Percentiles rank a stretch among this genome's conserved stretches.
Conservation (phyloP, 1,140 invertebrate genomes). For the Pararge aegeria region DNA sequence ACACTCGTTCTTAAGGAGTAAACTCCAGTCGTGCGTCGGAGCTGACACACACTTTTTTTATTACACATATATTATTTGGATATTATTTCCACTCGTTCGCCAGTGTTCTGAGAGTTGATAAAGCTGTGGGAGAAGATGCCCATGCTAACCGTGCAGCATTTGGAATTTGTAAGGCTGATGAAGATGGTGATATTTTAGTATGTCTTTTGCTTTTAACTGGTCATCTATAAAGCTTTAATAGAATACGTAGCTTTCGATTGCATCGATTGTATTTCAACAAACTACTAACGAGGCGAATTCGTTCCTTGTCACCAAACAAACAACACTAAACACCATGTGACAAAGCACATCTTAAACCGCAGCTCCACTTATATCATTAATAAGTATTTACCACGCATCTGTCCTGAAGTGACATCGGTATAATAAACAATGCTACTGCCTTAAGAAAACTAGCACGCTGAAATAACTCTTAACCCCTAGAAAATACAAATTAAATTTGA, state of each 20-base stretch:
- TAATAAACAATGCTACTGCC: conserved; percentile 24
- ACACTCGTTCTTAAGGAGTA: too few relatives aligned
- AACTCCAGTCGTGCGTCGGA: conserved; percentile 17
- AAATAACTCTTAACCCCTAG: not conserved
- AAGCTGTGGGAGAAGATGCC: too few relatives aligned
- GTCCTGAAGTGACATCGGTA: conserved; percentile 36
- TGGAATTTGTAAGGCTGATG: too few relatives aligned
- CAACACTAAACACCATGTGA: conserved; percentile 11
- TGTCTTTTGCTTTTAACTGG: too few relatives aligned
- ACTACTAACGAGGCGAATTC: conserved; percentile 8
- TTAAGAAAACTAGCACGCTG: not conserved
- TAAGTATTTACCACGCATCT: conserved; percentile 40
- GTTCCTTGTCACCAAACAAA: conserved; percentile 16
- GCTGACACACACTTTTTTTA: conserved; percentile 12
- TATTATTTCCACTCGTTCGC: too few relatives aligned
- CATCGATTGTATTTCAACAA: not conserved
- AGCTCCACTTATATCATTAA: conserved; percentile 29
- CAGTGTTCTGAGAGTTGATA: too few relatives aligned
- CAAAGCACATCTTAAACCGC: conserved; percentile 14
- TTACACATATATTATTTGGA: too few relatives aligned
- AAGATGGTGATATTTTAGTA: too few relatives aligned
- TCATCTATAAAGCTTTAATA: too few relatives aligned
- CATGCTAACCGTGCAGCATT: too few relatives aligned
- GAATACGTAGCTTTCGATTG: too few relatives aligned
- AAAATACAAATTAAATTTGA: not conserved